phyloP scores from a whole-genome alignment of 2,888 invertebrate genomes.

The Apoda limacodes region DNA sequence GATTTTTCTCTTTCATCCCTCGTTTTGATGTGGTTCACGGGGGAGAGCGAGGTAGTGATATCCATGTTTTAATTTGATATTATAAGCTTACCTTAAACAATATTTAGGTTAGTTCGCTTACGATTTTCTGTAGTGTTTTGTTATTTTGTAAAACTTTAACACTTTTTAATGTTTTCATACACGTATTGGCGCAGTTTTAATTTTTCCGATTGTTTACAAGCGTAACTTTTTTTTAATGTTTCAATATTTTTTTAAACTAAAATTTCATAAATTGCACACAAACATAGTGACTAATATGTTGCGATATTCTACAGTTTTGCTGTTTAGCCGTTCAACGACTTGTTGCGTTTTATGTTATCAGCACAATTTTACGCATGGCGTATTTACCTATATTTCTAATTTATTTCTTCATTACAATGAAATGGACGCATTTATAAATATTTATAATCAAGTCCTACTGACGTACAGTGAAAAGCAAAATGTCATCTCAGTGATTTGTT shows the following conservation, averaged over 20 bases:
- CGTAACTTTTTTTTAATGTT: no score
- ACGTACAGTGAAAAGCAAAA: conserved; percentile 46
- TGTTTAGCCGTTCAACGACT: conserved; percentile 9
- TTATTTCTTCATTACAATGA: conserved; percentile 26
- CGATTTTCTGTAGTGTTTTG: conserved; percentile 59
- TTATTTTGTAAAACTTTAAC: conserved; percentile 64
- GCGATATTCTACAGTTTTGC: conserved; percentile 11
- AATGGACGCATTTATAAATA: conserved; percentile 36
- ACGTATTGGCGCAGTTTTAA: conserved; percentile 49
- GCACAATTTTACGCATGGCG: no score
- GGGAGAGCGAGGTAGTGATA: conserved; percentile 45
- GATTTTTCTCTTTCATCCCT: conserved; percentile 46
- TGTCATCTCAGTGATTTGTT: conserved; percentile 31
- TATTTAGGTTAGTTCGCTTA: conserved; percentile 55
- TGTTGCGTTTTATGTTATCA: no score
- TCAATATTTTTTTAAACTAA: no score
- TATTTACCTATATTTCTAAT: conserved; percentile 23
- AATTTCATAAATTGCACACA: no score
- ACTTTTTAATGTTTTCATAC: conserved; percentile 42
- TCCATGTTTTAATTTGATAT: conserved; percentile 60
- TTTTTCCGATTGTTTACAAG: no score
- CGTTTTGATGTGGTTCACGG: conserved; percentile 23
- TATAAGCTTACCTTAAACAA: conserved; percentile 50
- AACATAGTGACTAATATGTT: no score
- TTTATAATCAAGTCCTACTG: no score